Evolutionary conservation across 64 coral and sea anemone species (phyloP).

Genomic region (Catalaphyllia jardinei): DNA sequence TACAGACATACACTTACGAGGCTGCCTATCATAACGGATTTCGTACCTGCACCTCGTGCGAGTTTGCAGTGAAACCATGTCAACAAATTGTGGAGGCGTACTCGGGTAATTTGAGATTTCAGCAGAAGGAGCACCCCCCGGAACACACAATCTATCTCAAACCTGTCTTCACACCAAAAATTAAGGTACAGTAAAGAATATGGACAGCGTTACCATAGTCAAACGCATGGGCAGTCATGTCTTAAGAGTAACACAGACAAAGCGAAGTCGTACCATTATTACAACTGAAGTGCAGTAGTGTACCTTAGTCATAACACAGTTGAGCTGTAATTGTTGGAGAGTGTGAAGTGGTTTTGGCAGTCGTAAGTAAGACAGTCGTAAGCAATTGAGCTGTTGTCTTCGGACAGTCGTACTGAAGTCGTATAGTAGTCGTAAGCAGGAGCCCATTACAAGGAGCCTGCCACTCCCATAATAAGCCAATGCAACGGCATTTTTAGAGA

Average conservation of each 20-base stretch:
- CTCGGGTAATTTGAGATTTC: background rate
- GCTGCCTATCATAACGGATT: constrained; percentile 9
- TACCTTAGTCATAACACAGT: background rate
- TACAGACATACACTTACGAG: background rate
- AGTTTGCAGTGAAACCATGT: constrained; percentile 1
- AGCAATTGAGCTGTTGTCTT: no score
- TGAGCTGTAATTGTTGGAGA: background rate
- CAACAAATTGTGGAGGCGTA: background rate
- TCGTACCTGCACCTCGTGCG: background rate
- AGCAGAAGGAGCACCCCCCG: background rate
- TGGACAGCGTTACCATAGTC: background rate
- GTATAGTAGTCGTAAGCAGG: background rate
- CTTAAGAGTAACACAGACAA: no score
- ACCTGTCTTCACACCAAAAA: background rate
- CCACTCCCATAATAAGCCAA: no score
- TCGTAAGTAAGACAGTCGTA: no score
- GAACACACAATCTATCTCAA: background rate
- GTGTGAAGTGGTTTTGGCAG: no score
- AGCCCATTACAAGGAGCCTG: no score
- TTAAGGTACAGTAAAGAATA: background rate
- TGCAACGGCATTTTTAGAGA: no score
- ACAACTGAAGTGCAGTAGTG: no score
- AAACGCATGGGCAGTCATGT: background rate
- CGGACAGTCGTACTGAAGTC: background rate
- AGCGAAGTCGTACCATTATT: no score